Conservation (phyloP, 23 tunicate genomes). For the Halocynthia roretzi region DNA sequence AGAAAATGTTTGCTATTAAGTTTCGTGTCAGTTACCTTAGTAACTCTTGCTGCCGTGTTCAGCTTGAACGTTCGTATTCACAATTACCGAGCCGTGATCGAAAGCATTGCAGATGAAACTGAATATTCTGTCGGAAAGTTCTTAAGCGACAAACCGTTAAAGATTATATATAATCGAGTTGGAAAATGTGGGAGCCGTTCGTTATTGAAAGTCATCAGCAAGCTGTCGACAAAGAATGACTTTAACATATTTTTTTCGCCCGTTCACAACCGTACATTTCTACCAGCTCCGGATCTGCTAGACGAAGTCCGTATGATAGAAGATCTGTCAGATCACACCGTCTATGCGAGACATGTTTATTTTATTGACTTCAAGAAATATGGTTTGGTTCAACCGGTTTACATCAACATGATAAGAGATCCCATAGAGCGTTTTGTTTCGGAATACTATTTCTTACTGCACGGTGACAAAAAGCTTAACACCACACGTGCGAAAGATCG, state of each 20-base stretch:
- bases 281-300: slow-evolving; percentile 11
- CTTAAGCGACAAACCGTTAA: background rate
- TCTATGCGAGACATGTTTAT: slow-evolving; percentile 69
- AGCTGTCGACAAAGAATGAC: slow-evolving; percentile 27
- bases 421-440: slow-evolving; percentile 80
- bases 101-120: no score
- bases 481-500: slow-evolving; percentile 11
- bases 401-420: slow-evolving; percentile 77
- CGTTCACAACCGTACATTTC: slow-evolving; percentile 38
- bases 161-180: slow-evolving; percentile 69
- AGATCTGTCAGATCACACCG: slow-evolving; percentile 34
- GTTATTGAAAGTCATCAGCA: slow-evolving; percentile 31
- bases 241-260: slow-evolving; percentile 39
- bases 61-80: no score
- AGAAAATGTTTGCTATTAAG: no score
- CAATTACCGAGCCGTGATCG: no score
- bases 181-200: slow-evolving; percentile 95
- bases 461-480: slow-evolving; percentile 19
- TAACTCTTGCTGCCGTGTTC: no score
- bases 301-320: slow-evolving; percentile 42
- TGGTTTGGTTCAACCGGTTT: slow-evolving; percentile 46
- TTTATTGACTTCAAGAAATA: slow-evolving; percentile 55
- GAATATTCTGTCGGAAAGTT: no score
- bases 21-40: no score
- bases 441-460: slow-evolving; percentile 55